Conservation (phyloP, 2,888 invertebrate genomes). For the Brachynemurus nebulosus region DNA sequence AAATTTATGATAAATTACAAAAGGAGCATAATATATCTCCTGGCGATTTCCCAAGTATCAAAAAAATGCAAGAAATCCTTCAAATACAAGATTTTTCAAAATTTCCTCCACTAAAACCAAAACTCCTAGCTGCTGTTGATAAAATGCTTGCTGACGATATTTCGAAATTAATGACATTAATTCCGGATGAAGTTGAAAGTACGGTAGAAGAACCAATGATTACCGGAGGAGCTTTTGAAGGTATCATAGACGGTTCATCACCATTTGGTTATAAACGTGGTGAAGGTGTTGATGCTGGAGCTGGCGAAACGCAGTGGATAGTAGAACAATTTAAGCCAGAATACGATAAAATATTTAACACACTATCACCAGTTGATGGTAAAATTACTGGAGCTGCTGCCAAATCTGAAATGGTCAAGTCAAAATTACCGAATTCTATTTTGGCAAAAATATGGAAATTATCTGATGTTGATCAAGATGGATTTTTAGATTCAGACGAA, state of each 20-base stretch:
- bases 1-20: conserved; percentile 75
- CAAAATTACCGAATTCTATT: conserved; percentile 91
- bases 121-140: conserved; percentile 82
- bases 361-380: conserved; percentile 73
- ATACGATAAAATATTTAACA: conserved; percentile 70
- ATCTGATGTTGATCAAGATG: conserved; percentile 89
- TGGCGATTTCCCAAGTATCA: conserved; percentile 88
- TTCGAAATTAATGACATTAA: conserved; percentile 87
- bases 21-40: conserved; percentile 82
- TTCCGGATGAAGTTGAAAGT: conserved; percentile 43
- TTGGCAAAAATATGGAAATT: conserved; percentile 96
- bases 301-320: conserved; percentile 93
- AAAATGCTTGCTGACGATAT: conserved; percentile 92
- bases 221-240: conserved; percentile 89
- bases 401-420: conserved; percentile 90
- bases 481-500: conserved; percentile 86
- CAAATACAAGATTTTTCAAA: conserved; percentile 84
- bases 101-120: conserved; percentile 81
- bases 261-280: conserved; percentile 89
- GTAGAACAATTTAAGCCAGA: conserved; percentile 75
- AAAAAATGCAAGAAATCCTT: conserved; percentile 78
- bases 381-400: conserved; percentile 85
- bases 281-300: conserved; percentile 62
- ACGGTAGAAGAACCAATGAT: too few species aligned
- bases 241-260: conserved; percentile 57